Conservation (phyloP, 2,888 invertebrate species). For the Sepioteuthis lessoniana region DNA sequence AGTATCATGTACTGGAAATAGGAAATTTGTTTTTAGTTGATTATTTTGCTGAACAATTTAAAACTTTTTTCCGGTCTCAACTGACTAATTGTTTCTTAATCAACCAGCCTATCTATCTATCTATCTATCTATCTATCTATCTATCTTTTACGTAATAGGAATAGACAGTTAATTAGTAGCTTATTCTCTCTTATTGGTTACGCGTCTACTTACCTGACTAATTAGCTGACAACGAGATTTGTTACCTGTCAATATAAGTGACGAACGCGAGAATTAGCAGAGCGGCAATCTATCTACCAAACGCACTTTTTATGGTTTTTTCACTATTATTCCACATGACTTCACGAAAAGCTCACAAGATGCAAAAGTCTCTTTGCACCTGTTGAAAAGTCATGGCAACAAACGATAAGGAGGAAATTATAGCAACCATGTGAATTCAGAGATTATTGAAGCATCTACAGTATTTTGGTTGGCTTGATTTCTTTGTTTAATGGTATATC, state of each 20-base stretch:
- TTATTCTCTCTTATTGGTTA: not conserved
- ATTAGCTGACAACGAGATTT: not conserved
- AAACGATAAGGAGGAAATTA: not conserved
- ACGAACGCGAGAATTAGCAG: not conserved
- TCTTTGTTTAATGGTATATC: too few species aligned
- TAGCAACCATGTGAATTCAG: too few species aligned
- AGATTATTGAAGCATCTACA: too few species aligned
- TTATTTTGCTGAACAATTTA: too few species aligned
- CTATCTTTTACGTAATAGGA: not conserved
- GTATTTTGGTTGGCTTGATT: too few species aligned
- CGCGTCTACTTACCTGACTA: not conserved
- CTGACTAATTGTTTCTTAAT: not conserved
- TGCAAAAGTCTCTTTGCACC: not conserved
- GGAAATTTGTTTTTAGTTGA: too few species aligned
- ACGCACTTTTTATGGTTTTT: not conserved
- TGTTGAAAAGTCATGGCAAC: not conserved
- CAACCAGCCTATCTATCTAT: not conserved
- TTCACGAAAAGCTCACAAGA: not conserved
- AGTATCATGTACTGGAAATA: too few species aligned
- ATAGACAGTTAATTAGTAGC: not conserved
- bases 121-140: too few species aligned
- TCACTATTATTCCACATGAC: not conserved
- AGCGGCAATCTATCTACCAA: not conserved
- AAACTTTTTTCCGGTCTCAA: not conserved
- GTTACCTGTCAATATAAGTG: not conserved